phyloP scores from a whole-genome alignment of 2,888 invertebrate species.

The Papilio gigon region DNA sequence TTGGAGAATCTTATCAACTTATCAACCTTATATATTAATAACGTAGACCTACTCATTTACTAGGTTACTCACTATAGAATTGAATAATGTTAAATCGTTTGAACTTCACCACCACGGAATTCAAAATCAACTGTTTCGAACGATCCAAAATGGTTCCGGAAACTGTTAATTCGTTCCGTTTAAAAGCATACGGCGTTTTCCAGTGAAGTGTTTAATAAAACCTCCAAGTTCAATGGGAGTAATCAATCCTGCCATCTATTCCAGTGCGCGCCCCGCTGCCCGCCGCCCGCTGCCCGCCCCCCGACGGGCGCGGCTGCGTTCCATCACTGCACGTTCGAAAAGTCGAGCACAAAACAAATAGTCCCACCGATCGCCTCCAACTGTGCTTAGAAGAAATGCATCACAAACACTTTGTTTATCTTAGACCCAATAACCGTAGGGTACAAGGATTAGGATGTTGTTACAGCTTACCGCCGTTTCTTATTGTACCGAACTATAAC shows the following conservation, averaged over 20 bases:
- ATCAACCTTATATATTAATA: too few relatives aligned
- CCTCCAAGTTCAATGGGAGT: conserved; percentile 38
- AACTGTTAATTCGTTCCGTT: conserved; percentile 33
- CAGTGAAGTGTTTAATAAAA: conserved; percentile 28
- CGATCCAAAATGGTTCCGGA: not conserved
- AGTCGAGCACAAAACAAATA: conserved; percentile 58
- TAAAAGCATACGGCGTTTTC: conserved; percentile 31
- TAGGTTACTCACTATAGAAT: not conserved
- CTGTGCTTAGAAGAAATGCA: conserved; percentile 61
- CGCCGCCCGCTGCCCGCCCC: not conserved
- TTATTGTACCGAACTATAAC: not conserved
- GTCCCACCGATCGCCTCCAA: conserved; percentile 55
- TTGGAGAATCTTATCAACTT: not conserved
- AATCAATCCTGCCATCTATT: conserved; percentile 37
- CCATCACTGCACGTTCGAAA: conserved; percentile 51
- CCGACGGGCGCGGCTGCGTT: conserved; percentile 52
- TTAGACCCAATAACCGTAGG: conserved; percentile 50
- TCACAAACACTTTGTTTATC: conserved; percentile 57
- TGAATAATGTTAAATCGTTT: not conserved
- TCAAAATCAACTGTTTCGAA: conserved; percentile 4
- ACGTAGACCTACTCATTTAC: not conserved
- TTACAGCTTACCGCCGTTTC: conserved; percentile 5
- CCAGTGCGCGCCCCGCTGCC: not conserved
- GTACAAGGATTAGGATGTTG: conserved; percentile 42
- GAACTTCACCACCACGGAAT: not conserved